phyloP scores from a whole-genome alignment of 2,113 vertebrate genomes.

The Diadophis punctatus region DNA sequence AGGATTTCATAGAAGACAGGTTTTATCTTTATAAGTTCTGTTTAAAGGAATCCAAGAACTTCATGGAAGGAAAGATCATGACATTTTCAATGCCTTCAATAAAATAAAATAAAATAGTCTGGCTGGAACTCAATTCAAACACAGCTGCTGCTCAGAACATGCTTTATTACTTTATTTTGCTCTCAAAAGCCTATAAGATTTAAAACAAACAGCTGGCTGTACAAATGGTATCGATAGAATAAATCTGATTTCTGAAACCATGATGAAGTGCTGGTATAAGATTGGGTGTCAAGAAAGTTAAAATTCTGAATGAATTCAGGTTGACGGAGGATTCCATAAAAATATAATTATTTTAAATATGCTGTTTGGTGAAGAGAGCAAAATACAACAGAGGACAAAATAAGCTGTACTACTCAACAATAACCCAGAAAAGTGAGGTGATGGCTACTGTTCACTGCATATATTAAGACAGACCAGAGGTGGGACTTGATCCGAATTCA shows the following conservation, averaged over 20 bases:
- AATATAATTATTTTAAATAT: not conserved
- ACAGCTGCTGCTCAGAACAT: not conserved
- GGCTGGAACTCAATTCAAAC: not conserved
- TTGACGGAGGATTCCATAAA: not conserved
- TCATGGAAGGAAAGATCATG: not conserved
- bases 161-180: not conserved
- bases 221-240: not conserved
- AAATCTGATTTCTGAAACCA: not conserved
- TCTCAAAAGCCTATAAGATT: not conserved
- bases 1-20: not conserved
- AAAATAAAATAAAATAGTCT: not conserved
- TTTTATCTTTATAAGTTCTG: not conserved
- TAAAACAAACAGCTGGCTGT: not conserved
- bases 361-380: not conserved
- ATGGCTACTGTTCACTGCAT: not conserved
- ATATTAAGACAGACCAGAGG: not conserved
- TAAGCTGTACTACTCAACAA: not conserved
- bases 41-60: not conserved
- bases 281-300: not conserved
- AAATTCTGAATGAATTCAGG: not conserved
- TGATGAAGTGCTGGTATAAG: not conserved
- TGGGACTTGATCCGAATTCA: not conserved
- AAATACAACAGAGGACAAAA: not conserved
- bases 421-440: not conserved
- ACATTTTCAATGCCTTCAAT: not conserved